Conservation (phyloP, 2,113 vertebrate species). For the Heteronetta atricapilla region DNA sequence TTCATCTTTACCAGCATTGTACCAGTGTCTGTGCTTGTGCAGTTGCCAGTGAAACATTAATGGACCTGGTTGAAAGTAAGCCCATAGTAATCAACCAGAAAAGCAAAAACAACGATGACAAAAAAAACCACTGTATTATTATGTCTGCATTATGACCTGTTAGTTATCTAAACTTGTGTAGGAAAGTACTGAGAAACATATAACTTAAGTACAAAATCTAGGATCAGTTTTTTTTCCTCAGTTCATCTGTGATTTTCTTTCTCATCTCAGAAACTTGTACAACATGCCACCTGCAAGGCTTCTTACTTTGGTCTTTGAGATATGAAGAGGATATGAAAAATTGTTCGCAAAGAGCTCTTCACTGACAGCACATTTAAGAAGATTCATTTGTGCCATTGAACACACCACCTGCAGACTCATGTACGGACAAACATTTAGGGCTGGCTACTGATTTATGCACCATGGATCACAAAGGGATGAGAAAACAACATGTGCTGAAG, state of each 20-base stretch:
- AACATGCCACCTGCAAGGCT: neutral
- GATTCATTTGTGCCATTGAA: neutral
- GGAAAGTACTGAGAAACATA: neutral
- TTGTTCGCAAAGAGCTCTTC: neutral
- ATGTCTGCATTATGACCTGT: neutral
- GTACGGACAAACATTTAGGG: neutral
- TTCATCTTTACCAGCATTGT: neutral
- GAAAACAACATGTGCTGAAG: neutral
- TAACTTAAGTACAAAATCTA: neutral
- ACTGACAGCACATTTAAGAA: neutral
- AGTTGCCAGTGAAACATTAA: neutral
- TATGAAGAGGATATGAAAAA: neutral
- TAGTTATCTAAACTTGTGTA: neutral
- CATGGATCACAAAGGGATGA: neutral
- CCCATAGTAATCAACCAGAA: neutral
- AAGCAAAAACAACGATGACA: neutral
- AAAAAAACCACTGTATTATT: neutral
- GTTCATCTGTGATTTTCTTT: neutral
- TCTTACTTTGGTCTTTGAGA: neutral
- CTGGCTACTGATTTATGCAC: neutral
- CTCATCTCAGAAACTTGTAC: neutral
- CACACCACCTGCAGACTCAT: neutral
- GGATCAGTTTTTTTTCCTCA: neutral
- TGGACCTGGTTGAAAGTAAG: neutral
- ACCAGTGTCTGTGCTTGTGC: neutral